phyloP scores from a whole-genome alignment of 1,140 invertebrate species.

The Melitaea cinxia region DNA sequence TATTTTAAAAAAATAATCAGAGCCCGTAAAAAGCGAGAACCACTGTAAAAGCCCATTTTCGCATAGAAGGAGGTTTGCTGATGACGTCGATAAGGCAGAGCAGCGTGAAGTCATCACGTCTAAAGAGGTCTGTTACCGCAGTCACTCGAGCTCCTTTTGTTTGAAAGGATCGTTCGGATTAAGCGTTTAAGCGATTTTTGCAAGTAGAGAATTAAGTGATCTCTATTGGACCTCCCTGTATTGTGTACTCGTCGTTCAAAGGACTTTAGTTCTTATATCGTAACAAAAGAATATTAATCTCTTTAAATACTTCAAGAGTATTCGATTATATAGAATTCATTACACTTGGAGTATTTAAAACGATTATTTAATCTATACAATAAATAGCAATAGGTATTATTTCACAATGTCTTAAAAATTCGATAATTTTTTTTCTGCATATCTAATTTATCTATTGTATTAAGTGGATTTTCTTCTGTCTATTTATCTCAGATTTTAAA shows the following conservation, averaged over 20 bases:
- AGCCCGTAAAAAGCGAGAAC: background rate
- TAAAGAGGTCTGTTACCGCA: conserved; percentile 21
- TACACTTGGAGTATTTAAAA: too few species aligned
- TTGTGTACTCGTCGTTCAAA: conserved; percentile 9
- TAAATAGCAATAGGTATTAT: too few species aligned
- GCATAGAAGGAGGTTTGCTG: conserved; percentile 22
- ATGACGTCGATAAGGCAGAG: conserved; percentile 27
- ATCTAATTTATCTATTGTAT: too few species aligned
- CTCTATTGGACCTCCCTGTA: conserved; percentile 14
- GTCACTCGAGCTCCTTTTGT: conserved; percentile 25
- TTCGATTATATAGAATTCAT: background rate
- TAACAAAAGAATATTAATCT: background rate
- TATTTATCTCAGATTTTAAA: too few species aligned
- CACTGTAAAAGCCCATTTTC: conserved; percentile 22
- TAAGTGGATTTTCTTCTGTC: too few species aligned
- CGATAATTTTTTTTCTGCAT: too few species aligned
- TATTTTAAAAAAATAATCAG: conserved; percentile 26
- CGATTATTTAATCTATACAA: too few species aligned
- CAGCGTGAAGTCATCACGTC: conserved; percentile 24
- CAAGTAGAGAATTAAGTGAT: conserved; percentile 21
- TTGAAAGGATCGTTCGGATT: conserved; percentile 22
- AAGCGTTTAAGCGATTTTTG: conserved; percentile 22
- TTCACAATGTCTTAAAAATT: too few species aligned
- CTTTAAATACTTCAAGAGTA: background rate
- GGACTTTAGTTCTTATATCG: conserved; percentile 5